These are phyloP conservation scores for Sebastes reedi DNA, from an alignment of 2,797 vertebrate species.

Conservation along the genomic window DNA sequence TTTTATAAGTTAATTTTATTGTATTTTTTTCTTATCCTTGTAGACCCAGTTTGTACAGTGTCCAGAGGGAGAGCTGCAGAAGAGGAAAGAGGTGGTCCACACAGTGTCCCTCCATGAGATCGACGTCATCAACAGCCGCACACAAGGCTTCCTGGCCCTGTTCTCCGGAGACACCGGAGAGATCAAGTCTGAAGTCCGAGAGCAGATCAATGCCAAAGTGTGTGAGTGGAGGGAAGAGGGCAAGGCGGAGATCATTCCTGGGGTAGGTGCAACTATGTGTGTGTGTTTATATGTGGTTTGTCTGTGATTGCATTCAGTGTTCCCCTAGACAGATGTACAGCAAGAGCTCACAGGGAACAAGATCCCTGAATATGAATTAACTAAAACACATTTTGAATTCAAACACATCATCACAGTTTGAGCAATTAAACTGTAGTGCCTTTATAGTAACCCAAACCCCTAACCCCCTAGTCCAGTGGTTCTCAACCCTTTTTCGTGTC, in stretches of 20 bases:
- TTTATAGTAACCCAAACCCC: no score
- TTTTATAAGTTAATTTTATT: neutral
- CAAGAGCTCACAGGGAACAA: accelerated
- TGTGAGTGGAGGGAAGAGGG: slow-evolving; percentile 96
- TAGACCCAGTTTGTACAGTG: slow-evolving; percentile 97
- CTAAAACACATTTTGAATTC: no score
- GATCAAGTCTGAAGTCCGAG: slow-evolving; percentile 94
- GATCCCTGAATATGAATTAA: no score
- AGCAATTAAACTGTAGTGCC: accelerated
- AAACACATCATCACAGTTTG: no score
- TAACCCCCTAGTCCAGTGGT: no score
- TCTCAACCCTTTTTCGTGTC: no score
- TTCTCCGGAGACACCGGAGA: slow-evolving; percentile 96
- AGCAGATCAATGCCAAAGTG: slow-evolving; percentile 97
- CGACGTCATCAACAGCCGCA: slow-evolving; percentile 96
- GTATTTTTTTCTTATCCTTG: neutral
- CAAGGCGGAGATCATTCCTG: slow-evolving; percentile 95
- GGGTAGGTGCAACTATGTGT: slow-evolving; percentile 75
- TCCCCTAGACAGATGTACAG: no score
- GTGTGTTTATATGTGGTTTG: neutral
- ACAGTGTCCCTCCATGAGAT: slow-evolving; percentile 96
- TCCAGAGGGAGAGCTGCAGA: slow-evolving; percentile 95
- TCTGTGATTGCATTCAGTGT: neutral
- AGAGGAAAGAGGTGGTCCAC: slow-evolving; percentile 94
- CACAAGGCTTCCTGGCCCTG: slow-evolving; percentile 94